Evolutionary conservation across 1,140 invertebrate species (phyloP), one percentile per base, ranked within the genome.

Genomic region (Armadillidium nasatum): DNA sequence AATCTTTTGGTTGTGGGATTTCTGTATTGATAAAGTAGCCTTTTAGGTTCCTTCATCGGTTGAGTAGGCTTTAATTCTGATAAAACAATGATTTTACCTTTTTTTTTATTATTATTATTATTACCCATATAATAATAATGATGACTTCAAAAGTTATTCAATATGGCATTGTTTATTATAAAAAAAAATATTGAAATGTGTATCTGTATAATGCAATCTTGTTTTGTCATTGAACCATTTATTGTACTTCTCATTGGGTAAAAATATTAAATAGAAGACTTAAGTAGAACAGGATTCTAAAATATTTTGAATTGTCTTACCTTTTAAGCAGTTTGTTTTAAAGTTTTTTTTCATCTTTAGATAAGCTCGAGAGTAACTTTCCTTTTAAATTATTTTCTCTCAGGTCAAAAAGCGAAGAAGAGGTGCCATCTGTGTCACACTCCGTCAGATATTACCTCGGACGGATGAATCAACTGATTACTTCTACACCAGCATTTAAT

Each of bases 391-490:
- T 68, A 22, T 79, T 13, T 73, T 54, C 66, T 70, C 11, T 71
- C 13, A 43, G 54, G 15, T 68, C 67, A 19, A 74, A 75, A 44
- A 76, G 71, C 10, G 80, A 79, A 54, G 78, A 79, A n/a, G 79
- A 91, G 43, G 85, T 98, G 0, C 96, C 97, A 9, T 86, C 93
- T 0, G 87, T 98, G 46, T 96, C 97, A 0, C 97, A 99, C 85
- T 95, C 96, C 23, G 93, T 99, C 74, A 87, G 97, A 66, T 95
- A 96, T 6, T 97, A 94, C 83, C 85, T 98, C 7, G 91, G 91
- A 80, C 88, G 89, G 71, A 94, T 91, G 84, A 89, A 91, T 76
- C 91, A 91, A 68, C 88, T 95, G 15, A 82, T 92, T 78, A 95
- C 95, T 10, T 91, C 93, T 13, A 93, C 92, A 44, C 86, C 89